These are phyloP conservation scores for Caranx melampygus DNA, from an alignment of 2,113 vertebrate species.

Conservation along the genomic window DNA sequence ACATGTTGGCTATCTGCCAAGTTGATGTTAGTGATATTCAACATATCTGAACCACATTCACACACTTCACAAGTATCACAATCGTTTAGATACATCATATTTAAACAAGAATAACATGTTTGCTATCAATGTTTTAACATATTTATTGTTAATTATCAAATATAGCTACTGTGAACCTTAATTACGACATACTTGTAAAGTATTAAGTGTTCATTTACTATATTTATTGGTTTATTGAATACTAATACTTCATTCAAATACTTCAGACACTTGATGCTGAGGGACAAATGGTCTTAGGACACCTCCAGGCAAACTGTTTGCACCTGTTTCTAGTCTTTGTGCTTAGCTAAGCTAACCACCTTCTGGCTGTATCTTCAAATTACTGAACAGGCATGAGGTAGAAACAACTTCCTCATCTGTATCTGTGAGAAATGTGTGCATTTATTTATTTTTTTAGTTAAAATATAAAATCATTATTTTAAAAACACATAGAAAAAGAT, in stretches of 20 bases:
- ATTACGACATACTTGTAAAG: too few relatives aligned
- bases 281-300: too few relatives aligned
- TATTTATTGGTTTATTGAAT: background rate
- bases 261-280: too few relatives aligned
- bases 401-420: background rate
- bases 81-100: background rate
- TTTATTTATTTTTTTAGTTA: background rate
- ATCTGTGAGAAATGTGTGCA: background rate
- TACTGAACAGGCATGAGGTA: background rate
- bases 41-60: conserved; percentile 24
- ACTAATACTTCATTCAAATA: too few relatives aligned
- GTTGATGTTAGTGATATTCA: conserved; percentile 19
- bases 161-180: too few relatives aligned
- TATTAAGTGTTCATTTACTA: background rate
- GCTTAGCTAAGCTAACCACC: background rate
- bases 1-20: background rate
- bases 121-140: background rate
- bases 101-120: too few relatives aligned
- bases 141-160: too few relatives aligned
- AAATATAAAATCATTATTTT: background rate
- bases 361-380: background rate
- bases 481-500: background rate
- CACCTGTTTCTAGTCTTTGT: background rate
- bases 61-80: background rate
- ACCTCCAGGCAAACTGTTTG: too few relatives aligned